Evolutionary conservation across 2,888 invertebrate species (phyloP).

Genomic region (Eupithecia insigniata): DNA sequence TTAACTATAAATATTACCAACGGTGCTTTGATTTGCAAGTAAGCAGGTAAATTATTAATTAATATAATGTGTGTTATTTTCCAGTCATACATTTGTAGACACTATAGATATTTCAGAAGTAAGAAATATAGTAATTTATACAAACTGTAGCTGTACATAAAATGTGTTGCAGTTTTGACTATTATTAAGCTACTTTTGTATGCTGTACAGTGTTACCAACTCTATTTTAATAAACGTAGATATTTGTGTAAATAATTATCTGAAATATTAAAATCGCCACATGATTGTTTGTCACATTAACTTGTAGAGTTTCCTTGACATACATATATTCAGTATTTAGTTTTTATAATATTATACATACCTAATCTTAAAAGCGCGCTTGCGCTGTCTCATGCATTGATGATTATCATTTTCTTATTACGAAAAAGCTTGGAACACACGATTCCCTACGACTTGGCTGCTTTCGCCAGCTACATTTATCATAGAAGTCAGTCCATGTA

Average conservation of each 20-base stretch:
- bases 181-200: constrained; percentile 22
- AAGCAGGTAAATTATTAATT: constrained; percentile 23
- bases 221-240: constrained; percentile 34
- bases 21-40: not conserved
- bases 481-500: not conserved
- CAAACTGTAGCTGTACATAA: constrained; percentile 41
- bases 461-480: not conserved
- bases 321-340: constrained; percentile 24
- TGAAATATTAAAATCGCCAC: constrained; percentile 26
- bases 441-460: not conserved
- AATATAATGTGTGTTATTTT: constrained; percentile 34
- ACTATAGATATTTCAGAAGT: constrained; percentile 34
- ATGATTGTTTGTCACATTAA: constrained; percentile 22
- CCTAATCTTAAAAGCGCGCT: constrained; percentile 13
- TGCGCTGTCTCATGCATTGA: constrained; percentile 16
- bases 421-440: constrained; percentile 9
- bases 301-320: constrained; percentile 19
- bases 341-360: constrained; percentile 19
- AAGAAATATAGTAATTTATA: constrained; percentile 27
- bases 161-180: constrained; percentile 34
- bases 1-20: not conserved
- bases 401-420: constrained; percentile 10
- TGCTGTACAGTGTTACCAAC: constrained; percentile 26
- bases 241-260: constrained; percentile 40
- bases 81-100: constrained; percentile 38